Evolutionary conservation across 2,113 vertebrate species (phyloP), one percentile per base, ranked within the genome.

Genomic region (Scortum barcoo): DNA sequence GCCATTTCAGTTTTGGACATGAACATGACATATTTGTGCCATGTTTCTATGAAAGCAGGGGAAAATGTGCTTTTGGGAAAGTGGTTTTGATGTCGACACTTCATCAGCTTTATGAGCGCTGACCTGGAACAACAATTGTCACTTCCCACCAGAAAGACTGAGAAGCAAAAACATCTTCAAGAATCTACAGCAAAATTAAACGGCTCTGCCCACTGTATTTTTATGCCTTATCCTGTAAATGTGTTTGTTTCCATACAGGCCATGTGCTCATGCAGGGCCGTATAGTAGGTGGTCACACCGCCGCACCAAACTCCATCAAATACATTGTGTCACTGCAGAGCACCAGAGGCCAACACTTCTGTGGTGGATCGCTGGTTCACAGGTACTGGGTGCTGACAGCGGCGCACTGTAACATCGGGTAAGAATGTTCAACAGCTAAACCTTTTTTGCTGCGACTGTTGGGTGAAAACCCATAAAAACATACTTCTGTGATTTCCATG

Each of bases 371-470:
- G 0, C 63, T 97, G 83, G 95, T 98, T 89, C 96, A 95, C 90
- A 89, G 81, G 60, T 95, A 89, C 83, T 97, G 97, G 97, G 96
- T 97, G 88, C 85, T 97, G 79, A 97, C 97, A 0, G 96, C 97
- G 13, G 97, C 97, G 6, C 96, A 97, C 77, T 98, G 97, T 91
- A 96, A 95, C 85, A 91, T 93, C 0, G 92, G 95, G 96, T 97
- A 92, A 95, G 95, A 73, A 8, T 44, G 17, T n/a, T 53, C 38
- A 69, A 26, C 10, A n/a, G 24, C 20, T 20, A 8, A 19, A 61
- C 2, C 7, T 28, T 62, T 36, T 38, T 28, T 65, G 26, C 44
- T 53, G 33, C 53, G n/a, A 2, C 7, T 42, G 51, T 44, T 30
- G 7, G 30, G 14, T n/a, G 8, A 76, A 76, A 62, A 26, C 26